Evolutionary conservation across 2,888 invertebrate genomes (phyloP), one percentile per base, ranked within the genome.

Genomic region (Polietes domitor): DNA sequence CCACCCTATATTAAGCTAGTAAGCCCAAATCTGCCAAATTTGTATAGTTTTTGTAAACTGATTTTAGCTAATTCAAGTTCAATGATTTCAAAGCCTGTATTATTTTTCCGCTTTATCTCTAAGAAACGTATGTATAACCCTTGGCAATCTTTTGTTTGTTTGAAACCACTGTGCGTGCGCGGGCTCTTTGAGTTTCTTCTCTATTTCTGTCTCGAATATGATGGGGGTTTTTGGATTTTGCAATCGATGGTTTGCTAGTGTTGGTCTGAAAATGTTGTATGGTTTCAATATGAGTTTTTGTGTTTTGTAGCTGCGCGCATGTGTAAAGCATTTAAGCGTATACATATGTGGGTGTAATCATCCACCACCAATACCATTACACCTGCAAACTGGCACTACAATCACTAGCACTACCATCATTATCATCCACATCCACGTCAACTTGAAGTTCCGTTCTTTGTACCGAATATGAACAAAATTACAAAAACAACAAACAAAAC

Each of bases 391-490:
- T n/a, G n/a, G n/a, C n/a, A n/a, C n/a, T n/a, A n/a, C 41, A 21
- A 32, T 15, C 24, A 68, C 68, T n/a, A n/a, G n/a, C 28, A n/a
- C 63, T 21, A 43, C 43, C 41, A 37, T 28, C 32, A 32, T 50
- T 32, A 47, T 28, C 53, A 65, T 15, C 26, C 6, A 1, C 24
- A 41, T 37, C 61, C 12, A 17, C 53, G 12, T 70, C 68, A 83
- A 77, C 76, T 70, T 53, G 58, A 84, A 81, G 84, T 84, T 84
- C 84, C 84, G 84, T 84, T 84, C 84, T 84, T 84, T 81, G 84
- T 84, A 76, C 84, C 75, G 75, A 84, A 84, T 84, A 61, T 26
- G 53, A 32, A 53, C 58, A 17, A 37, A 71, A 55, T n/a, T n/a
- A n/a, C n/a, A n/a, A n/a, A n/a, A n/a, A 53, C 53, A 50, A n/a